Evolutionary conservation across 1,140 invertebrate genomes (phyloP).

Genomic region (Nasonia longicornis): DNA sequence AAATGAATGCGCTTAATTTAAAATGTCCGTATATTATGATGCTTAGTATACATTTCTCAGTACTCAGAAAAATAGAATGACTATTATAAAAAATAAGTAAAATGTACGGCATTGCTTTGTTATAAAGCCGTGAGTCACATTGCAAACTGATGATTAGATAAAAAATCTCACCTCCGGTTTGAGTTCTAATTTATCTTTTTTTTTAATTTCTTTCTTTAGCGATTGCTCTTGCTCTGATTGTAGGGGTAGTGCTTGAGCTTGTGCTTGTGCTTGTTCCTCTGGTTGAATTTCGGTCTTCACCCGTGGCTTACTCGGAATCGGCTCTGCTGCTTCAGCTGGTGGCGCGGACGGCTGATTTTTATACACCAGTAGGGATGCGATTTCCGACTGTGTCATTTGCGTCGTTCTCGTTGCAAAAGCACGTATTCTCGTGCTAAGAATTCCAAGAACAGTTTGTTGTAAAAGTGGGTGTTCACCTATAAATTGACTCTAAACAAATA

Average conservation of each 20-base stretch:
- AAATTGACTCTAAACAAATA: conserved; percentile 48
- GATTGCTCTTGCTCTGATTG: conserved; percentile 4
- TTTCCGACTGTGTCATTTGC: conserved; percentile 50
- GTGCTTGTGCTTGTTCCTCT: conserved; percentile 13
- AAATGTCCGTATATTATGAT: not conserved
- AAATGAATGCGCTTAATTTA: too few relatives aligned
- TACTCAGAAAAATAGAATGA: not conserved
- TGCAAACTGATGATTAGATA: not conserved
- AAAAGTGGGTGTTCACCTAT: conserved; percentile 43
- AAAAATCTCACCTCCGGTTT: conserved; percentile 55
- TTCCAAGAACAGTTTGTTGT: conserved; percentile 48
- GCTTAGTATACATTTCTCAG: not conserved
- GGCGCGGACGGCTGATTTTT: conserved; percentile 41
- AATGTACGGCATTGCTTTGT: too few relatives aligned
- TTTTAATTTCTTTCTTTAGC: conserved; percentile 25
- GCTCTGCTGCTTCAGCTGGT: not conserved
- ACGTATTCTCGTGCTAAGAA: conserved; percentile 50
- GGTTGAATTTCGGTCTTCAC: not conserved
- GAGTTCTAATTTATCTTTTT: conserved; percentile 13
- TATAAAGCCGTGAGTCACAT: too few relatives aligned
- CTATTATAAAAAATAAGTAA: not conserved
- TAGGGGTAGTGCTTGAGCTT: conserved; percentile 15
- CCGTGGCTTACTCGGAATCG: not conserved
- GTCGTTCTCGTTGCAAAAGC: conserved; percentile 47
- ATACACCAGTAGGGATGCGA: conserved; percentile 55